These are phyloP conservation scores for Flabesymbios commensalis DNA, from an alignment of 2,888 invertebrate species.

Conservation along the genomic window DNA sequence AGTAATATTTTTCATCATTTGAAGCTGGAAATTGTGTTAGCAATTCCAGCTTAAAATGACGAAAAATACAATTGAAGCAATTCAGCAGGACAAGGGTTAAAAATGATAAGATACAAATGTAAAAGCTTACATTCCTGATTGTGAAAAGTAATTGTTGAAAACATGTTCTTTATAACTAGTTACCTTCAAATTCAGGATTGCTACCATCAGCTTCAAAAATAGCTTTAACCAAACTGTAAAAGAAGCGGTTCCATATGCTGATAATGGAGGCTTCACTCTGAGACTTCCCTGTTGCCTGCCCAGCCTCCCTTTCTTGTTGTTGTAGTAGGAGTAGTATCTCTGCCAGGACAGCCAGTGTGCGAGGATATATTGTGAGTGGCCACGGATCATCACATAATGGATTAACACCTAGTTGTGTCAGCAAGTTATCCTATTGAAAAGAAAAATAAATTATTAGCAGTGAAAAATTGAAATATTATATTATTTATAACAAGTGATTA, in stretches of 20 bases:
- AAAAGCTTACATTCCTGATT: too few relatives aligned
- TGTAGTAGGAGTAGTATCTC: conserved; percentile 72
- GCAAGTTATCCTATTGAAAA: conserved; percentile 67
- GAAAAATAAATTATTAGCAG: too few relatives aligned
- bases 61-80: too few relatives aligned
- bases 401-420: conserved; percentile 77
- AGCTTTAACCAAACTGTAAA: background rate
- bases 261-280: conserved; percentile 73
- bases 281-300: conserved; percentile 78
- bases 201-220: background rate
- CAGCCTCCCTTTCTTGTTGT: conserved; percentile 64
- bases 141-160: too few relatives aligned
- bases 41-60: too few relatives aligned
- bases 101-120: too few relatives aligned
- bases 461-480: too few relatives aligned
- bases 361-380: conserved; percentile 78
- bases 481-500: too few relatives aligned
- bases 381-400: conserved; percentile 62
- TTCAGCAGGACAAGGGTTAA: too few relatives aligned
- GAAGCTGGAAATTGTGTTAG: too few relatives aligned
- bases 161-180: background rate
- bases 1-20: too few relatives aligned
- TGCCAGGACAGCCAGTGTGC: conserved; percentile 81
- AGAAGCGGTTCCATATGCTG: conserved; percentile 85
- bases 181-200: background rate